A percentile compares a stretch with the other conserved stretches of the same genome.
These are phyloP conservation scores for Neosalanx taihuensis DNA, from an alignment of 2,797 vertebrate species.

Conservation along the genomic window DNA sequence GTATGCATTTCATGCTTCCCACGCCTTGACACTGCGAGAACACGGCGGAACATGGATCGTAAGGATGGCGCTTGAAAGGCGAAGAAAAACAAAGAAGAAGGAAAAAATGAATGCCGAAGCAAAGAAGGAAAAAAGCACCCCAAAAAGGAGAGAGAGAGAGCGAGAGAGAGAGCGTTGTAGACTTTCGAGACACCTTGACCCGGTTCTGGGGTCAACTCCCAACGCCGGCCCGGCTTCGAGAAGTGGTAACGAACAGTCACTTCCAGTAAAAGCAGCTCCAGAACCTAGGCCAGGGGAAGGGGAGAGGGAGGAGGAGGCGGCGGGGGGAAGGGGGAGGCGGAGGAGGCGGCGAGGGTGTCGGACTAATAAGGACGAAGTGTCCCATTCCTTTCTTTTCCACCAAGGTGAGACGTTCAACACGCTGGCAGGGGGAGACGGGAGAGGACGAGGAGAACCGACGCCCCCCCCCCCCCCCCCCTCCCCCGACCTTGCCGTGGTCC, in stretches of 20 bases:
- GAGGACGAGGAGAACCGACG: neutral
- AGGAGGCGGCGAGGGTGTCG: conserved; percentile 17
- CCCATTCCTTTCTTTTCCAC: conserved; percentile 33
- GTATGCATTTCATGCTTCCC: neutral
- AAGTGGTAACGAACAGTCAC: conserved; percentile 54
- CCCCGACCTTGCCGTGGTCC: neutral
- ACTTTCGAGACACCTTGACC: conserved; percentile 58
- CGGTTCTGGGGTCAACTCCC: conserved; percentile 44
- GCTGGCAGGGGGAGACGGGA: conserved; percentile 19
- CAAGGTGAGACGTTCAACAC: conserved; percentile 49
- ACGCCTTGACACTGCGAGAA: neutral
- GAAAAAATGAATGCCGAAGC: conserved; percentile 3
- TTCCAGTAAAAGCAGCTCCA: conserved; percentile 45
- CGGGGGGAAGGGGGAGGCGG: conserved; percentile 5
- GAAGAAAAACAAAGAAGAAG: neutral
- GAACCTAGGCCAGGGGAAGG: conserved; percentile 52
- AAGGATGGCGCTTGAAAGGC: neutral
- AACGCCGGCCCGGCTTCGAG: conserved; percentile 32
- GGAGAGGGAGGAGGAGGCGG: neutral
- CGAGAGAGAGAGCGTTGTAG: conserved; percentile 8
- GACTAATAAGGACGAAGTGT: neutral
- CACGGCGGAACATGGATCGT: neutral
- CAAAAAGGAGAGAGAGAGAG: conserved; percentile 18
- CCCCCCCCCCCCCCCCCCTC: too few species aligned
- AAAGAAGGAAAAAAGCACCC: conserved; percentile 30